These are phyloP conservation scores for Pseudomyrmex dendroicus DNA, from an alignment of 1,140 invertebrate genomes.

Conservation along the genomic window DNA sequence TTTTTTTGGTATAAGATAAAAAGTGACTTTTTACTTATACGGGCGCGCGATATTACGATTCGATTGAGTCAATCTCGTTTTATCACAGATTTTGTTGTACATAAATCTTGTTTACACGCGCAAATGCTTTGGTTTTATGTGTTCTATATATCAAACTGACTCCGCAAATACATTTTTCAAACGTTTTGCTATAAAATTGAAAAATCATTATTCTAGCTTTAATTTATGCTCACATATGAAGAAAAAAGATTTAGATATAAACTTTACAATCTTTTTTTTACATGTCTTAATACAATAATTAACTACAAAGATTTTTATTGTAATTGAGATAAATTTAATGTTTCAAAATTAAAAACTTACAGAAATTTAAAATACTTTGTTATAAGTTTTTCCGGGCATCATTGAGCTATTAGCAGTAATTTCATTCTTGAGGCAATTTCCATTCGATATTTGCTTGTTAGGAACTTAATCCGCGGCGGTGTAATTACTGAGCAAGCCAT, in stretches of 20 bases:
- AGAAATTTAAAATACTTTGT: background rate
- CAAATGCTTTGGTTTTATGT: slow-evolving; percentile 20
- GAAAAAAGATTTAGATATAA: background rate
- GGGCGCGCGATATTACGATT: background rate
- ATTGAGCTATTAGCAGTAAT: background rate
- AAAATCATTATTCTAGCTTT: background rate
- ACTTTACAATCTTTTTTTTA: too few species aligned
- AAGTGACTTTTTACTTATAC: too few species aligned
- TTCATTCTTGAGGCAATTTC: slow-evolving; percentile 20
- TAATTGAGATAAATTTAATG: background rate
- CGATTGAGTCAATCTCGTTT: slow-evolving; percentile 23
- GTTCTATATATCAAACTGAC: background rate
- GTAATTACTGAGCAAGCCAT: background rate
- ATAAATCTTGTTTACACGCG: slow-evolving; percentile 4
- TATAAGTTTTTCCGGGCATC: background rate
- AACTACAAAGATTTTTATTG: background rate
- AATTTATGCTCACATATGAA: background rate
- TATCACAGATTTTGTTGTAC: background rate
- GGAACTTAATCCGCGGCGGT: background rate
- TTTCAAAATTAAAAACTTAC: background rate
- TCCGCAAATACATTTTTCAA: background rate
- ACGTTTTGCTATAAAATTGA: slow-evolving; percentile 16
- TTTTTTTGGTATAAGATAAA: too few species aligned
- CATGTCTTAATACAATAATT: background rate
- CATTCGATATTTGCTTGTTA: slow-evolving; percentile 22